phyloP scores from a whole-genome alignment of 1,140 invertebrate genomes.

The Planococcus citri region DNA sequence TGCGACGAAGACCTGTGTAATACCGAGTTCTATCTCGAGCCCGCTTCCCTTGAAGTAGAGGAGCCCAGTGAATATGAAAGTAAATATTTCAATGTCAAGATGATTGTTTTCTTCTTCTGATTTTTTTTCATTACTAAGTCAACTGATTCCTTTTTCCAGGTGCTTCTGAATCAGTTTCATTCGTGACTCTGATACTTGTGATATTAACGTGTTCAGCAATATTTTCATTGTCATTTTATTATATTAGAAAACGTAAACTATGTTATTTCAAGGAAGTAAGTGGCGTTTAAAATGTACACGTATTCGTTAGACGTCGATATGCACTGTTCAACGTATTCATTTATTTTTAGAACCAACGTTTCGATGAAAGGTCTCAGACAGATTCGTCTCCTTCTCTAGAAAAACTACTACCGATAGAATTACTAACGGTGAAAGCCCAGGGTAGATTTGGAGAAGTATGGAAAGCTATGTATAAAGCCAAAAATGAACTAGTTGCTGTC shows the following conservation, averaged over 20 bases:
- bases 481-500: constrained; percentile 55
- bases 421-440: constrained; percentile 77
- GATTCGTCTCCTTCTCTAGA: constrained; percentile 44
- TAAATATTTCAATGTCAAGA: neutral
- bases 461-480: constrained; percentile 60
- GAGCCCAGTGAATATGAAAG: constrained; percentile 37
- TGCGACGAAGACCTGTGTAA: constrained; percentile 86
- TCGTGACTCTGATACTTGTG: neutral
- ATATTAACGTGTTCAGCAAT: too few species aligned
- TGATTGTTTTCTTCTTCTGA: neutral
- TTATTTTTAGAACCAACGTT: too few species aligned
- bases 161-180: too few species aligned
- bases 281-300: too few species aligned
- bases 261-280: too few species aligned
- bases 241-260: neutral
- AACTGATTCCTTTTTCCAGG: neutral
- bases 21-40: constrained; percentile 57
- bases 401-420: constrained; percentile 50
- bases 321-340: too few species aligned
- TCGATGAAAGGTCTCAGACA: constrained; percentile 33
- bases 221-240: neutral
- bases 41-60: constrained; percentile 45
- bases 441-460: constrained; percentile 94
- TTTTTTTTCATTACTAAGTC: neutral
- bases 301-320: too few species aligned